Percentiles rank a stretch among this genome's conserved stretches.
Conservation (phyloP, 2,888 invertebrate species). For the Epirrhoe alternata region DNA sequence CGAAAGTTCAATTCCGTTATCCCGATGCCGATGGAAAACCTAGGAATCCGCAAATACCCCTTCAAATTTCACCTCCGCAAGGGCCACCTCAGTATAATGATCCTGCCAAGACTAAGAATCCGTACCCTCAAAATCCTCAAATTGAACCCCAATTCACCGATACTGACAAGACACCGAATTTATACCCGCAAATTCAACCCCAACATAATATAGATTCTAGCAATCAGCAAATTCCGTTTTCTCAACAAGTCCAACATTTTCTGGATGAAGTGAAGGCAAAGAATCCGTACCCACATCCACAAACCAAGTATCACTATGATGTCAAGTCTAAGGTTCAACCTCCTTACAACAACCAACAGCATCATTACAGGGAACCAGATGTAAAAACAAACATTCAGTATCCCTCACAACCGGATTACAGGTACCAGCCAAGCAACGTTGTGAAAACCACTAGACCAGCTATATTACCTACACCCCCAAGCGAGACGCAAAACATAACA, state of each 20-base stretch:
- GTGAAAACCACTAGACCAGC: constrained; percentile 68
- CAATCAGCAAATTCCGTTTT: constrained; percentile 24
- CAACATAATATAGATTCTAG: constrained; percentile 11
- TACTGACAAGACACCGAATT: constrained; percentile 17
- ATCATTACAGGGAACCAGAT: constrained; percentile 57
- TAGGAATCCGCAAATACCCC: constrained; percentile 18
- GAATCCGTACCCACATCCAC: constrained; percentile 21
- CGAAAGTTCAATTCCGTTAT: constrained; percentile 21
- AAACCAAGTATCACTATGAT: constrained; percentile 29
- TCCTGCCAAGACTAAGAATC: constrained; percentile 17
- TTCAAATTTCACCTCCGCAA: constrained; percentile 1
- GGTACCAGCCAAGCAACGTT: constrained; percentile 57
- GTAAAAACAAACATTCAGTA: constrained; percentile 43
- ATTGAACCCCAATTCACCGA: constrained; percentile 13
- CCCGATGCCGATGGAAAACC: constrained; percentile 19
- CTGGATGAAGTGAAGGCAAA: constrained; percentile 30
- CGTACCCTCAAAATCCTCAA: constrained; percentile 13
- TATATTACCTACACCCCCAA: constrained; percentile 64
- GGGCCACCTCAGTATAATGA: constrained; percentile 11
- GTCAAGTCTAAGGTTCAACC: constrained; percentile 30
- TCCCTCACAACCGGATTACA: constrained; percentile 55
- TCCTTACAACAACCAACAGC: constrained; percentile 36
- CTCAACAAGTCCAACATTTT: constrained; percentile 28
- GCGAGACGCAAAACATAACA: constrained; percentile 48
- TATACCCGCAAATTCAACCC: constrained; percentile 17